Percentiles rank a stretch among this genome's conserved stretches.
Evolutionary conservation across 2,113 vertebrate genomes (phyloP).

Genomic region (Pogona vitticeps): DNA sequence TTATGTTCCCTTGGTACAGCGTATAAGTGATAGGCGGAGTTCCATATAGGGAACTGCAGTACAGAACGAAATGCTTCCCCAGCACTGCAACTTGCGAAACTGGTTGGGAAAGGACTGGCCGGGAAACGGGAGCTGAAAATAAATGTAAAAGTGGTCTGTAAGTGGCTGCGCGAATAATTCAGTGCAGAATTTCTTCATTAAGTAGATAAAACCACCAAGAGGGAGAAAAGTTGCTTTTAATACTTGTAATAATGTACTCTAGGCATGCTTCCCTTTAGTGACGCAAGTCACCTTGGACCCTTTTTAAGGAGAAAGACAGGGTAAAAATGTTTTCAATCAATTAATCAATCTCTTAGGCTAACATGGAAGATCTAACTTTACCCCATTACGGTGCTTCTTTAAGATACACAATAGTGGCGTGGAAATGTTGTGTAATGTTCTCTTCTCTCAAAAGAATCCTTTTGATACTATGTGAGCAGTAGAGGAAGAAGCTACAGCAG

Average conservation of each 20-base stretch:
- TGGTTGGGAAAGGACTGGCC: constrained; percentile 61
- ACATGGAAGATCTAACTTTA: no score
- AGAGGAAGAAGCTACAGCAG: no score
- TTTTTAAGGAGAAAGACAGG: no score
- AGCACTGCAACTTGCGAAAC: constrained; percentile 51
- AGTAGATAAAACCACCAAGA: neutral
- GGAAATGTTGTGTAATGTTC: no score
- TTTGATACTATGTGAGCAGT: no score
- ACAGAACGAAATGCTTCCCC: constrained; percentile 54
- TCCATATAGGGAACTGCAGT: constrained; percentile 56
- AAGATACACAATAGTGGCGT: no score
- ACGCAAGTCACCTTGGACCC: no score
- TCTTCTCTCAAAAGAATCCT: no score
- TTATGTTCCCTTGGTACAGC: constrained; percentile 53
- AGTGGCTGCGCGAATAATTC: neutral
- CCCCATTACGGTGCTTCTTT: no score
- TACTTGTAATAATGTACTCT: neutral
- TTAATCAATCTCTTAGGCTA: no score
- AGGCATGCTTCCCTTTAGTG: no score
- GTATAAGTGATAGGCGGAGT: constrained; percentile 69
- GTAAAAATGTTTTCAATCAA: no score
- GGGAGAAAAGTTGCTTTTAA: neutral
- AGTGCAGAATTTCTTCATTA: neutral
- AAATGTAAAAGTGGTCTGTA: neutral
- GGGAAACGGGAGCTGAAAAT: constrained; percentile 69